A percentile compares a stretch with the other conserved stretches of the same genome.
Evolutionary conservation across 2,797 vertebrate genomes (phyloP).

Genomic region (Onychomys leucogaster): DNA sequence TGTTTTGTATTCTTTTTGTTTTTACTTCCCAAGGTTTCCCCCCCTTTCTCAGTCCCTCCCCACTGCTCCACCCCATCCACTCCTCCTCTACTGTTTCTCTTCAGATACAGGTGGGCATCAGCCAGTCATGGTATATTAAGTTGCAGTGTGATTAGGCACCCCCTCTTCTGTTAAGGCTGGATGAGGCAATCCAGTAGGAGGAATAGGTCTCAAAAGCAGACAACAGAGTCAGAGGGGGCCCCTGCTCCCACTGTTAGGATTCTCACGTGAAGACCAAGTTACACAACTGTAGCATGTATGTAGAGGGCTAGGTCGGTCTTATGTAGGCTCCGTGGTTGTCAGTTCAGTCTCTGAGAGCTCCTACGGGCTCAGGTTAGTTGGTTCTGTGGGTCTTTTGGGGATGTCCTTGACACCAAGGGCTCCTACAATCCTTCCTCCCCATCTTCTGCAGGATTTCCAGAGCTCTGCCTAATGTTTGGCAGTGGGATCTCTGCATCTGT

Average conservation of each 20-base stretch:
- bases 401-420: not conserved
- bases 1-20: not conserved
- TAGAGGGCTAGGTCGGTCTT: not conserved
- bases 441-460: not conserved
- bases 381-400: not conserved
- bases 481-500: not conserved
- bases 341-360: not conserved
- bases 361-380: not conserved
- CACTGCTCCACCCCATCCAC: not conserved
- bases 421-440: not conserved
- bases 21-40: not conserved
- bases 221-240: not conserved
- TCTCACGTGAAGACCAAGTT: not conserved
- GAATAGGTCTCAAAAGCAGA: not conserved
- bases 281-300: not conserved
- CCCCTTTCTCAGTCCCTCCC: not conserved
- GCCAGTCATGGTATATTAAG: not conserved
- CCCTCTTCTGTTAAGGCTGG: not conserved
- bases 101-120: not conserved
- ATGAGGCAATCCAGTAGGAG: not conserved
- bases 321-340: not conserved
- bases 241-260: not conserved
- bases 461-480: not conserved
- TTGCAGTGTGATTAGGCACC: not conserved
- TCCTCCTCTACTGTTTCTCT: not conserved